A percentile compares a stretch with the other conserved stretches of the same genome.
These are phyloP conservation scores for Tetranychus truncatus DNA, from an alignment of 2,888 invertebrate genomes.

Conservation along the genomic window DNA sequence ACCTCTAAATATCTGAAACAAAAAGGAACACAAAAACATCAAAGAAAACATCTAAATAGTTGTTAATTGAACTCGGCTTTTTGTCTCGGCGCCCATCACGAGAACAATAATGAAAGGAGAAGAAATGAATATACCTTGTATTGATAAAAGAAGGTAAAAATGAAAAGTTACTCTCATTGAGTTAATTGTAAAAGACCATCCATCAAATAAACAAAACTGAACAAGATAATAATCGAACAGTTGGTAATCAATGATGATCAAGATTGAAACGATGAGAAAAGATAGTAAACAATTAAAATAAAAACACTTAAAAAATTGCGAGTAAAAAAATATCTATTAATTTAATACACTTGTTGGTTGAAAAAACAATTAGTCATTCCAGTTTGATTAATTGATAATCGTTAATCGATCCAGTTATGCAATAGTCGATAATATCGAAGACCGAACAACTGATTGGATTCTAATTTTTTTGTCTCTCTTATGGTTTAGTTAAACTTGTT, in stretches of 20 bases:
- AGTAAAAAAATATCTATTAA: too few relatives aligned
- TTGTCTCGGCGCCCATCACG: background rate
- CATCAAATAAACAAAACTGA: too few relatives aligned
- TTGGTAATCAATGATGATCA: background rate
- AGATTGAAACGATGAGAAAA: constrained; percentile 3
- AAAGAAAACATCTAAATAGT: background rate
- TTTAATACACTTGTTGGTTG: too few relatives aligned
- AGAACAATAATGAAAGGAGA: background rate
- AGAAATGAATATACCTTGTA: background rate
- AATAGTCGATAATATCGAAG: background rate
- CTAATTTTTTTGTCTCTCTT: too few relatives aligned
- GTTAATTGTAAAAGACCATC: too few relatives aligned
- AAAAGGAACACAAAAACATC: background rate
- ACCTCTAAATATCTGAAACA: background rate
- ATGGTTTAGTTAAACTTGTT: background rate
- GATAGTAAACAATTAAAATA: background rate
- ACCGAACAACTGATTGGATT: background rate
- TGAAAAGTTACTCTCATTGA: too few relatives aligned
- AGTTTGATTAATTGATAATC: background rate
- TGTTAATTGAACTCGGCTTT: background rate
- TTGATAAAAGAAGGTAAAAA: too few relatives aligned
- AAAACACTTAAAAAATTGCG: too few relatives aligned
- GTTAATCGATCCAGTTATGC: background rate
- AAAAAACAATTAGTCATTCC: too few relatives aligned
- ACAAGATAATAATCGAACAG: too few relatives aligned